Percentiles rank a stretch among this genome's conserved stretches.
Evolutionary conservation across 1,140 invertebrate species (phyloP).

Genomic region (Lepeophtheirus salmonis): DNA sequence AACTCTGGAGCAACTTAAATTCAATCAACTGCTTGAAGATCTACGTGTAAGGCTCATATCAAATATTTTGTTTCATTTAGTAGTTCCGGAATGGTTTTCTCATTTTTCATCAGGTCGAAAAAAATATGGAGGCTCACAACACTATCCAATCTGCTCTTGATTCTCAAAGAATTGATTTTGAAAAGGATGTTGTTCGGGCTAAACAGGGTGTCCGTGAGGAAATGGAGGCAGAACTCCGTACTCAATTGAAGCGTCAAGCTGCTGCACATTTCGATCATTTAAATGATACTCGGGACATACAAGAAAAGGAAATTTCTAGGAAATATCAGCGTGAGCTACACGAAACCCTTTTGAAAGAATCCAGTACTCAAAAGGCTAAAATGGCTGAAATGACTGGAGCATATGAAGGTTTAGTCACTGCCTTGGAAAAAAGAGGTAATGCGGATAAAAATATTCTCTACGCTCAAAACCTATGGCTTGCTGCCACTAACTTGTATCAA

Average conservation of each 20-base stretch:
- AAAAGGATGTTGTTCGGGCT: slow-evolving; percentile 36
- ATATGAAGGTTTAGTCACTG: slow-evolving; percentile 59
- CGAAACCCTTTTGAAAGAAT: slow-evolving; percentile 46
- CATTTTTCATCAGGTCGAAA: slow-evolving; percentile 23
- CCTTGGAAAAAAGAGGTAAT: slow-evolving; percentile 47
- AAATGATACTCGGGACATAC: slow-evolving; percentile 45
- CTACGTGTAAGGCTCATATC: neutral
- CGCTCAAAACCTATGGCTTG: slow-evolving; percentile 73
- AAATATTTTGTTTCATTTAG: neutral
- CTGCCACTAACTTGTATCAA: slow-evolving; percentile 27
- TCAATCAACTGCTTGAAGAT: slow-evolving; percentile 27
- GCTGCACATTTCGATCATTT: slow-evolving; percentile 65
- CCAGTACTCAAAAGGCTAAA: slow-evolving; percentile 15
- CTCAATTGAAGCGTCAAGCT: slow-evolving; percentile 53
- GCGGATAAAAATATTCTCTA: slow-evolving; percentile 55
- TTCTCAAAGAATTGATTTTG: slow-evolving; percentile 27
- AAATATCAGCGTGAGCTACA: slow-evolving; percentile 38
- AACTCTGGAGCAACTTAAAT: slow-evolving; percentile 39
- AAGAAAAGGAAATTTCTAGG: slow-evolving; percentile 26
- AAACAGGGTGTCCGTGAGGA: slow-evolving; percentile 39
- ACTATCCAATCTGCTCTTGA: slow-evolving; percentile 35
- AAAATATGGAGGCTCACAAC: slow-evolving; percentile 26
- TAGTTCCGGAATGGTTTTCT: neutral
- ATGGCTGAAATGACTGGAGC: slow-evolving; percentile 53
- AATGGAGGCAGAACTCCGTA: slow-evolving; percentile 49